A percentile compares a stretch with the other conserved stretches of the same genome.
Conservation (phyloP, 2,113 vertebrate genomes). For the Callipepla squamata region DNA sequence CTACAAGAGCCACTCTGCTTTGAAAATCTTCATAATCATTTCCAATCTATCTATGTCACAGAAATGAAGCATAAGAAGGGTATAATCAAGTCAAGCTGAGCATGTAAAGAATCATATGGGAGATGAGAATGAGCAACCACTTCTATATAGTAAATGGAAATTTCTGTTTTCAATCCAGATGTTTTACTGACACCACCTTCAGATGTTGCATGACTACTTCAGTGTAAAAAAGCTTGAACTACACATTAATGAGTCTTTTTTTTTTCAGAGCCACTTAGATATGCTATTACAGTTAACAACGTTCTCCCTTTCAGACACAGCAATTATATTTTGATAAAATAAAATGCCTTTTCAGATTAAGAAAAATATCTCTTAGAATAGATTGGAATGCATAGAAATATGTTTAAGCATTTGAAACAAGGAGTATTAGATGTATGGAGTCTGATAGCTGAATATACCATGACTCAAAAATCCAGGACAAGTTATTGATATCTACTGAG, state of each 20-base stretch:
- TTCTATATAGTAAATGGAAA: neutral
- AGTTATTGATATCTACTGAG: neutral
- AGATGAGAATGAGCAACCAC: neutral
- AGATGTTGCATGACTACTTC: constrained; percentile 52
- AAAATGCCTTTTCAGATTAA: neutral
- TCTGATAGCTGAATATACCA: neutral
- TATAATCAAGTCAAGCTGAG: constrained; percentile 17
- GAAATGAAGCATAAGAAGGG: neutral
- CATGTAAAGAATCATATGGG: constrained; percentile 41
- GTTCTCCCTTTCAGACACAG: neutral
- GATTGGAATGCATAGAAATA: neutral
- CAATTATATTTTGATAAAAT: constrained; percentile 19
- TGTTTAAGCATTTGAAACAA: neutral
- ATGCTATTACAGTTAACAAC: neutral
- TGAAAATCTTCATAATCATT: constrained; percentile 38
- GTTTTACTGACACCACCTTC: constrained; percentile 43
- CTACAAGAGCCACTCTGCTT: constrained; percentile 38
- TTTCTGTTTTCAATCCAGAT: constrained; percentile 47
- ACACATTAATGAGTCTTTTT: constrained; percentile 24
- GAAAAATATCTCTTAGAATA: neutral
- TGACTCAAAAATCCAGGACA: neutral
- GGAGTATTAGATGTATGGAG: neutral
- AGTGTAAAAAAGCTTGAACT: neutral
- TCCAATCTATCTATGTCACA: neutral
- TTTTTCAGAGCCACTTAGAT: constrained; percentile 25